Base-by-base conservation (phyloP, 2,797 vertebrate species). In the Tinamus major region DNA sequence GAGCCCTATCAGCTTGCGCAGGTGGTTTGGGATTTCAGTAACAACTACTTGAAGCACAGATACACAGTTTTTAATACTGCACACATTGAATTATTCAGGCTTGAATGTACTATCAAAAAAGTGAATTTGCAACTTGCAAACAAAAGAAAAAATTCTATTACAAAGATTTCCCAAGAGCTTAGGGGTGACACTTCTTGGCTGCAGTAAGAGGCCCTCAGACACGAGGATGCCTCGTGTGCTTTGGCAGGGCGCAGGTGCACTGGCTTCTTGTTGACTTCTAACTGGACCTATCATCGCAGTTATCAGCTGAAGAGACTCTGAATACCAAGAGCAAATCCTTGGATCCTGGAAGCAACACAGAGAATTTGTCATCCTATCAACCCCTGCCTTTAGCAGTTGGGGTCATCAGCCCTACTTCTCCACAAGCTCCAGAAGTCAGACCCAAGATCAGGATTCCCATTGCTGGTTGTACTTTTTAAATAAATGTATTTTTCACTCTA, bases 81-180 rank as follows among this genome's bases (percentile, higher is more conserved):
- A 64, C 13, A 58, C 59, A 20, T 39, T 90, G 31, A 49, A 85
- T 89, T 92, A 86, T 93, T 92, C 56, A 90, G 61, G 23, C 23
- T 68, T 85, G 23, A 91, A 71, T 84, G 61, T 94, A 41, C 70
- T 61, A 42, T 2, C 5, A 1, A 77, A 92, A 90, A 92, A 46
- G 44, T 70, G 65, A 80, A 79, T 83, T 91, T 94, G 72, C 89
- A 78, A 90, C 72, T 78, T 83, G 33, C 44, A 92, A 89, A 91
- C 69, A 83, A 85, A 89, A 87, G 55, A 62, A 26, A 74, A 89
- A 75, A 58, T 75, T 9, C 33, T 71, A 48, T 90, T 74, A 81
- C 49, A 44, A 72, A 85, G 27, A 89, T 86, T 95, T 93, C 65
- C 58, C 44, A 78, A 65, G 41, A 27, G 20, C 37, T 86, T 92